A percentile compares a stretch with the other conserved stretches of the same genome.
Conservation (phyloP, 2,113 vertebrate genomes). For the Bettongia penicillata region DNA sequence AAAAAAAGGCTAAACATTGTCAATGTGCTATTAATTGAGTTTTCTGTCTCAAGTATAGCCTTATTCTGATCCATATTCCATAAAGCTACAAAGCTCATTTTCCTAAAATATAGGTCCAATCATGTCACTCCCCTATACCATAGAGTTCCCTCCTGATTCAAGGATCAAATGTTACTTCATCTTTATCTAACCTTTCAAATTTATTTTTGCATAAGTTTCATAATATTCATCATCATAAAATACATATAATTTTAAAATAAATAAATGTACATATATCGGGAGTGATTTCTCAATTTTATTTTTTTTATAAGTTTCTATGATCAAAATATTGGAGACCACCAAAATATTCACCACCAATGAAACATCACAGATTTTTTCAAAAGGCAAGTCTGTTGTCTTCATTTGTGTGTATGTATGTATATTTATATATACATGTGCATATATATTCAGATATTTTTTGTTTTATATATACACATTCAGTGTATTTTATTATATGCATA, state of each 20-base stretch:
- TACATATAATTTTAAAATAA: background rate
- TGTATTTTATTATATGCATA: too few relatives aligned
- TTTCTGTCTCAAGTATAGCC: background rate
- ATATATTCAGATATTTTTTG: too few relatives aligned
- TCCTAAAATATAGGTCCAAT: background rate
- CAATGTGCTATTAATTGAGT: background rate
- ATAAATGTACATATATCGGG: background rate
- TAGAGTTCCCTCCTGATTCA: background rate
- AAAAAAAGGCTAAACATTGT: too few relatives aligned
- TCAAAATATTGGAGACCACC: background rate
- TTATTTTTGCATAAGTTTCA: background rate
- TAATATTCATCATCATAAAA: background rate
- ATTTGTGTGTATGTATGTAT: accelerated
- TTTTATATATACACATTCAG: too few relatives aligned
- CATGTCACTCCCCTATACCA: background rate
- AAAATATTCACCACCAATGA: background rate
- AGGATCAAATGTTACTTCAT: background rate
- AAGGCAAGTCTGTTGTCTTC: background rate
- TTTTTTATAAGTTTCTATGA: background rate
- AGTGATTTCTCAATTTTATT: background rate
- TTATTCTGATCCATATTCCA: background rate
- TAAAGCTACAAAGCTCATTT: background rate
- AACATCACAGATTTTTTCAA: background rate
- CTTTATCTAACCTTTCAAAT: background rate
- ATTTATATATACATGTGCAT: background rate